Conservation (phyloP, 2,888 invertebrate species). For the Sphecodes monilicornis region DNA sequence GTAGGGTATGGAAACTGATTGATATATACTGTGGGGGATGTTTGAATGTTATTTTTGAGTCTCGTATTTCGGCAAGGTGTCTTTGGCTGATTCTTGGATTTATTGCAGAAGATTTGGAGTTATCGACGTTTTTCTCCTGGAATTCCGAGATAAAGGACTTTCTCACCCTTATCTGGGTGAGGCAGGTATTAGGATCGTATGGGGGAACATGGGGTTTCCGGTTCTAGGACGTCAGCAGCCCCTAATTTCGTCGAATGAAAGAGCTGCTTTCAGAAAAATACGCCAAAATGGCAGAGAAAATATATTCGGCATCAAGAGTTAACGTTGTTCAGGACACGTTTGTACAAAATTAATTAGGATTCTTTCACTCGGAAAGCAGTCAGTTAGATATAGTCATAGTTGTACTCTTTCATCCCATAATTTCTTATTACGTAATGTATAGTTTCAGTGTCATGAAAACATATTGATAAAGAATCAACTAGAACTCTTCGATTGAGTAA, state of each 20-base stretch:
- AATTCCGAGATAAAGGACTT: neutral
- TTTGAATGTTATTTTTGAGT: slow-evolving; percentile 5
- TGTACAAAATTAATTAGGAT: no score
- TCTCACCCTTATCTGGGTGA: neutral
- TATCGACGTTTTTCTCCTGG: neutral
- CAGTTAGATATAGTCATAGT: no score
- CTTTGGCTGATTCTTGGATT: slow-evolving; percentile 11
- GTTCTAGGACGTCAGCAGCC: neutral
- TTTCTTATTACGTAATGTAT: no score
- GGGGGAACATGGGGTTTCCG: neutral
- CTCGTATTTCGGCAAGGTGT: neutral
- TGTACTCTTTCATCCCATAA: no score
- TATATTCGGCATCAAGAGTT: neutral
- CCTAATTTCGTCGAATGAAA: neutral
- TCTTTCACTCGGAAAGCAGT: no score
- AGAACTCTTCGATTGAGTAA: no score
- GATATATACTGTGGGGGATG: neutral
- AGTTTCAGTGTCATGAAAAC: no score
- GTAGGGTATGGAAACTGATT: neutral
- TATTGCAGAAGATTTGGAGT: neutral
- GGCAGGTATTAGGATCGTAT: neutral
- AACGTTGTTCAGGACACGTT: neutral
- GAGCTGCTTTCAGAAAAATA: neutral
- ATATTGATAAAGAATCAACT: no score
- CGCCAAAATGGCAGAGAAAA: no score